These are phyloP conservation scores for Manis javanica DNA, from an alignment of 2,797 vertebrate genomes.

Conservation along the genomic window DNA sequence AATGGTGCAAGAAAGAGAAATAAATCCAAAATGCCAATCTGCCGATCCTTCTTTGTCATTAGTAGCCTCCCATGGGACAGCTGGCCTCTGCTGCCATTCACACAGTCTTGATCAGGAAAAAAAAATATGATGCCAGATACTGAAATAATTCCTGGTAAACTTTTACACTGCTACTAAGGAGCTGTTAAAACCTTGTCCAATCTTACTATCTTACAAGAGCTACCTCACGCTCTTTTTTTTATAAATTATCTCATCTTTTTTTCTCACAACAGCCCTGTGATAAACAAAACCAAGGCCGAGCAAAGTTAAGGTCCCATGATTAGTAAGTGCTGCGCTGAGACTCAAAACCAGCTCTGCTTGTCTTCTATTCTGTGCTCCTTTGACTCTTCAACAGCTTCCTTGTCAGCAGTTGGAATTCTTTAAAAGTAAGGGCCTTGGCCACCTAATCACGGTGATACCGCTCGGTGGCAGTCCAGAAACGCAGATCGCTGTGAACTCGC, in stretches of 20 bases:
- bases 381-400: background rate
- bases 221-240: background rate
- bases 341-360: background rate
- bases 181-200: background rate
- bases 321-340: background rate
- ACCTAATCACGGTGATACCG: too few relatives aligned
- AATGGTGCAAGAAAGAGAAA: background rate
- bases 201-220: background rate
- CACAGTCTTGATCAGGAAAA: background rate
- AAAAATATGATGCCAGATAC: background rate
- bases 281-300: background rate
- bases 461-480: background rate
- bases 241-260: background rate
- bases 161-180: too few relatives aligned
- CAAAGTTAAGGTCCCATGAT: background rate
- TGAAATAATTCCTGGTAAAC: background rate
- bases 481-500: accelerated
- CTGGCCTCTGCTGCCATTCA: background rate
- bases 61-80: background rate
- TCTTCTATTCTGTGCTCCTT: background rate
- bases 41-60: background rate
- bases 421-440: background rate
- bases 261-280: background rate
- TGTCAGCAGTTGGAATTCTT: background rate
- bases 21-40: background rate